Evolutionary conservation across 2,113 vertebrate species (phyloP), one percentile per base, ranked within the genome.

Genomic region (Varanus salvator): DNA sequence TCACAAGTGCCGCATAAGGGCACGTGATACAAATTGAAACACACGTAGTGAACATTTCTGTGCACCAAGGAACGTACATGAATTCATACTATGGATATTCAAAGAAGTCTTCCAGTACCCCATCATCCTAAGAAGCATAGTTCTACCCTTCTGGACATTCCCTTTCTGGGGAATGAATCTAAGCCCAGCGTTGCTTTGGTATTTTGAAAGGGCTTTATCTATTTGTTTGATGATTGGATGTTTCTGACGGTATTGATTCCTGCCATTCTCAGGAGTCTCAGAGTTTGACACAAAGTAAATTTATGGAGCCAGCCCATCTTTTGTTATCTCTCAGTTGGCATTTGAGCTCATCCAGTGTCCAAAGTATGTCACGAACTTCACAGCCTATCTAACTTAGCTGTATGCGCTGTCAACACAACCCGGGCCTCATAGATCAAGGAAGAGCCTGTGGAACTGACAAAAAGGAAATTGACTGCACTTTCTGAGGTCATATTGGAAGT

Each of bases 251-350:
- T 93, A 34, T 88, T 92, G 69, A 92, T 95, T 74, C 85, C 82
- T 94, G 91, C 38, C 29, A 87, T 1, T 92, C 86, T 81, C 71
- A 25, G 68, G 87, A 91, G 0, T 38, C 38, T 86, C 82, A 89
- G 12, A 27, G 29, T 91, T 78, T 85, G 19, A 92, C 52, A 84
- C 4, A 93, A 89, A 93, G 31, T 1, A 44, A 94, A 88, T 94
- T 95, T 87, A 88, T 90, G 90, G 90, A 92, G 74, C 72, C 44
- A 94, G 82, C 74, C 5, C 90, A 15, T 93, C 91, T 31, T 54
- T 89, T 93, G 95, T 94, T 93, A 91, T 87, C 11, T 15, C 54
- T 93, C 93, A 54, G 77, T 75, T 93, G 84, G 15, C 14, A 92
- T 81, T 90, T 89, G 34, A 91, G 34, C 93, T 94, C 21, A 83